Base-by-base conservation (phyloP, 2,797 vertebrate species). In the Lycodopsis pacificus region DNA sequence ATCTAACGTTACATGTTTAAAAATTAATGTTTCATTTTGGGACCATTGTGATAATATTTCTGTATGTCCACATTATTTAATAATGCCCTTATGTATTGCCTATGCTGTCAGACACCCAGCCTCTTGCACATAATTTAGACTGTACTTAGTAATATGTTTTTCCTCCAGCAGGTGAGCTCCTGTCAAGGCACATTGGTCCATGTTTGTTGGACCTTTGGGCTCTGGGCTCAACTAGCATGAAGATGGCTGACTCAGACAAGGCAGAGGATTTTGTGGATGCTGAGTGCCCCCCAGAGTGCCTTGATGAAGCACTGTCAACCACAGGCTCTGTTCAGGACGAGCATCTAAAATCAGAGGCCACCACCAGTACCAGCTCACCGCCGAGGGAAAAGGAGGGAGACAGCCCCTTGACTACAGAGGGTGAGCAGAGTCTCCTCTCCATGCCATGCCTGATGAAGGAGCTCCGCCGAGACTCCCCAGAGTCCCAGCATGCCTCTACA, bases 381-480 rank as follows among this genome's bases (percentile, higher is more conserved):
- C 85, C 86, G 0, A 90, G 92, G 83, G 93, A 95, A 65, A 97
- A 97, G 66, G 96, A 97, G 42, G 84, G 25, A 0, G 89, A 94
- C 79, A 95, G 91, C 59, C 91, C 95, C 6, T 19, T 92, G 20
- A 86, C 93, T 56, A 92, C 93, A 25, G 97, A 98, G 88, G 92
- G 93, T 6, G 94, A 95, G 90, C 95, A 97, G 68, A 85, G 92
- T 0, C 96, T 97, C 79, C 96, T 97, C 69, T 97, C 97, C 2
- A 97, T 97, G 97, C 97, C 97, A 71, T 99, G 96, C 87, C 92
- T 99, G 67, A 95, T 99, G 94, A 97, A 97, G 94, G 97, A 99
- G 90, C 96, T 98, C 83, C 95, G 96, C 75, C 87, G 97, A 85
- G 97, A 98, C 94, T 98, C 97, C 51, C 96, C 95, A 0, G 97